Base-by-base conservation (phyloP, 2,797 vertebrate species). In the Parambassis ranga region DNA sequence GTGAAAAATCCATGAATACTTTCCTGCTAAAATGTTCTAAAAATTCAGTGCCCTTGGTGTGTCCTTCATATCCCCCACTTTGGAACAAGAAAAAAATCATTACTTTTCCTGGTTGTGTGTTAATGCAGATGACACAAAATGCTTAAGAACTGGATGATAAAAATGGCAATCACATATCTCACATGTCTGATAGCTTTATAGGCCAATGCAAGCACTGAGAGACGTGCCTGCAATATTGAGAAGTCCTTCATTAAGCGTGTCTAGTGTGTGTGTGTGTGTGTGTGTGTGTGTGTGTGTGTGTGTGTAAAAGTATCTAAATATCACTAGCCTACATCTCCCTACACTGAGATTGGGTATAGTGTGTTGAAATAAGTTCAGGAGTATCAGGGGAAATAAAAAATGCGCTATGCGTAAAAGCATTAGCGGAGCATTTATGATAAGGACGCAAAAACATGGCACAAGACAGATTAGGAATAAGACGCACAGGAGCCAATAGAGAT, bases 1-100 rank as follows among this genome's bases (percentile, higher is more conserved):
- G 28, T 27, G 1, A 44, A n/a, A n/a, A n/a, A n/a, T n/a, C n/a
- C n/a, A n/a, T n/a, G n/a, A n/a, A n/a, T n/a, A 7, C 9, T 27
- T 20, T 32, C 6, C 41, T 51, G 37, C 26, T 50, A 10, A 32
- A 70, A 41, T 49, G n/a, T n/a, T n/a, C n/a, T n/a, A n/a, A n/a
- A n/a, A n/a, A n/a, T n/a, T n/a, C n/a, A n/a, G n/a, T 90, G 91
- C 70, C 91, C 91, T 92, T 93, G 87, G 68, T 66, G 55, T 90
- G 91, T 80, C 92, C 92, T 92, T 92, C 82, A 85, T 55, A 70
- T 73, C 51, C 65, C 47, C 49, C 42, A 75, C 64, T 85, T 79
- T 69, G 46, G 7, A 62, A 37, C 10, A 7, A 33, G 39, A 30
- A 23, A 30, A 50, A 33, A 74, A 42, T 49, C 11, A n/a, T 66